Evolutionary conservation across 2,113 vertebrate species (phyloP), one percentile per base, ranked within the genome.

Genomic region (Sardina pilchardus): DNA sequence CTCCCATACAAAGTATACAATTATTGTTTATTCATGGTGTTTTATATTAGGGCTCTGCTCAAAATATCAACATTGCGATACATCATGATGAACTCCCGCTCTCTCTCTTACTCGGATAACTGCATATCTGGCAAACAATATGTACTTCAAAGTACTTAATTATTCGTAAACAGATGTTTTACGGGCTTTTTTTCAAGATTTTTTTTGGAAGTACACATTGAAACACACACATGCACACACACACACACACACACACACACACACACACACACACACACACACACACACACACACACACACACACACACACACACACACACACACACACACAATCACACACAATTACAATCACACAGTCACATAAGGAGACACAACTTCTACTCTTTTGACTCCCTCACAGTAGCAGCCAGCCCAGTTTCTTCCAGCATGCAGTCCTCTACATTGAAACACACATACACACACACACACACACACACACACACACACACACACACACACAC

Each of bases 361-460:
- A 71, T 34, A 78, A 78, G 9, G 53, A 59, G 21, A 24, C 4
- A 56, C 14, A 12, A 36, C 8, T 30, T 12, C 26, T 39, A 30
- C 30, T 78, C 14, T 36, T 78, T 67, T 3, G 83, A 67, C 44
- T 16, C 26, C 81, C 80, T 88, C 47, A 82, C 82, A 83, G 44
- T 82, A 78, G 21, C 81, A 43, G 10, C 26, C 81, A 43, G 10
- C 26, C 24, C 34, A 83, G 83, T 16, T 78, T 63, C 19, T n/a
- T 26, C 59, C 59, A 63, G 59, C 12, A 12, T 9, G 1, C 45
- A 63, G 21, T 63, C 24, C n/a, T 63, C 59, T 26, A 5, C 9
- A 16, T 48, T 42, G 39, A 42, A 42, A 30, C n/a, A 8, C 26
- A 67, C 63, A 67, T n/a, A 67, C 63, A 1, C 30, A 3, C 63